These are phyloP conservation scores for Mimas tiliae DNA, from an alignment of 2,888 invertebrate genomes.

Conservation along the genomic window DNA sequence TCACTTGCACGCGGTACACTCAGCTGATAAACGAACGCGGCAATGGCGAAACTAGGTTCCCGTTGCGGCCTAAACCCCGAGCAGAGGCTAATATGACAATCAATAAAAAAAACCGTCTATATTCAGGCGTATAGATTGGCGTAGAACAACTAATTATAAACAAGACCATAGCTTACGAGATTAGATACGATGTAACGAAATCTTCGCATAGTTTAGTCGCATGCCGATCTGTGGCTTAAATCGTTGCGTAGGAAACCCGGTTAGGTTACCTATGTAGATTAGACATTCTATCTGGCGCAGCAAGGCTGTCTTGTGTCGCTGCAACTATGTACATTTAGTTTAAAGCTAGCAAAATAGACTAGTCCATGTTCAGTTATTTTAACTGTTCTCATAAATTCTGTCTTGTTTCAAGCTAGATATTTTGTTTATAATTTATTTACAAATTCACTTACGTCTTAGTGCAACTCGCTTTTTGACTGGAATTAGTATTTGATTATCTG, in stretches of 20 bases:
- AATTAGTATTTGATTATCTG: not conserved
- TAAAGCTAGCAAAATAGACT: slow-evolving; percentile 31
- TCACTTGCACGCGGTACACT: too few relatives aligned
- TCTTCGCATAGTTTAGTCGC: slow-evolving; percentile 18
- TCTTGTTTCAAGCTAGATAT: not conserved
- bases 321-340: slow-evolving; percentile 25
- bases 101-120: not conserved
- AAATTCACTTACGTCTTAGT: not conserved
- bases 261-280: slow-evolving; percentile 59
- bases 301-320: slow-evolving; percentile 56
- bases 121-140: not conserved
- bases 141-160: not conserved
- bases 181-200: slow-evolving; percentile 8
- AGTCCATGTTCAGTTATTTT: not conserved
- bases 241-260: slow-evolving; percentile 56
- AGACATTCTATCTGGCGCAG: slow-evolving; percentile 63
- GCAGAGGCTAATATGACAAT: too few relatives aligned
- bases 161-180: not conserved
- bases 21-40: too few relatives aligned
- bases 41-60: too few relatives aligned
- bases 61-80: too few relatives aligned
- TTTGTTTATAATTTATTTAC: slow-evolving; percentile 1
- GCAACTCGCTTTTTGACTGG: not conserved
- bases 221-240: slow-evolving; percentile 37
- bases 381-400: not conserved